These are phyloP conservation scores for Enteromius paludinosus DNA, from an alignment of 2,797 vertebrate genomes.

Conservation along the genomic window DNA sequence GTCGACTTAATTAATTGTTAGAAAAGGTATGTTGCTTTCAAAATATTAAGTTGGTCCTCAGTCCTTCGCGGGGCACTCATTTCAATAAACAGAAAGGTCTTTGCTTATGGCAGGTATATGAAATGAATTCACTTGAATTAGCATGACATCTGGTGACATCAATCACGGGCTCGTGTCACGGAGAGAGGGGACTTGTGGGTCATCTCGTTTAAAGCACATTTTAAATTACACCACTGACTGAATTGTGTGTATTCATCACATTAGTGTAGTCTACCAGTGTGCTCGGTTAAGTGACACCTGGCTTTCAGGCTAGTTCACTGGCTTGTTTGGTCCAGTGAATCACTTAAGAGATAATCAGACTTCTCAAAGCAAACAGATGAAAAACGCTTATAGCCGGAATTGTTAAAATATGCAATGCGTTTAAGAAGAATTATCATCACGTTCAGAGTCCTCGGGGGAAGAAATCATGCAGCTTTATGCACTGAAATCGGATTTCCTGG, in stretches of 20 bases:
- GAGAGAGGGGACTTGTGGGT: constrained; percentile 17
- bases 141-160: constrained; percentile 46
- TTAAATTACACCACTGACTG: constrained; percentile 32
- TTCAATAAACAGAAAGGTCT: constrained; percentile 41
- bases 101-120: constrained; percentile 35
- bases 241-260: constrained; percentile 48
- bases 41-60: constrained; percentile 2
- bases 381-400: constrained; percentile 13
- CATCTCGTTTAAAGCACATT: constrained; percentile 46
- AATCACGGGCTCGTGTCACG: constrained; percentile 43
- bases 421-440: constrained; percentile 8
- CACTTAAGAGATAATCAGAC: constrained; percentile 18
- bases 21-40: background rate
- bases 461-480: constrained; percentile 48
- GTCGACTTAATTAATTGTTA: background rate
- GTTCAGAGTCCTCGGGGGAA: constrained; percentile 1
- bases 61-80: constrained; percentile 1
- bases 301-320: constrained; percentile 4
- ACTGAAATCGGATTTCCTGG: constrained; percentile 53
- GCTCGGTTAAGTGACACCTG: constrained; percentile 31
- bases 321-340: constrained; percentile 30
- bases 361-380: constrained; percentile 19
- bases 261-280: constrained; percentile 27
- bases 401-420: constrained; percentile 35
- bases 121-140: constrained; percentile 52